phyloP scores from a whole-genome alignment of 2,113 vertebrate species.

The Hiodon alosoides region DNA sequence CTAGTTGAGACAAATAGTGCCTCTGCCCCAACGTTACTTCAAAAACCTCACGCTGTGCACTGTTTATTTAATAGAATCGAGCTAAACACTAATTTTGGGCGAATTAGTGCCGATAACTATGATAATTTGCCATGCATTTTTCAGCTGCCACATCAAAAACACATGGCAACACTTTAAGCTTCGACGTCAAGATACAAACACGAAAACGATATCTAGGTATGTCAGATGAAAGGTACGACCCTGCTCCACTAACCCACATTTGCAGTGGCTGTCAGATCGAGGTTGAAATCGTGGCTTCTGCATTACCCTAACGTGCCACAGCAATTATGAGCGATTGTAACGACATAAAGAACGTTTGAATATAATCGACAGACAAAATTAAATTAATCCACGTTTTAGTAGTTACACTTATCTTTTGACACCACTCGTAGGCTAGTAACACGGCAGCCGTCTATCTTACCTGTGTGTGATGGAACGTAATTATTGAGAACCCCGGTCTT shows the following conservation, averaged over 20 bases:
- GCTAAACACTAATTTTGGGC: too few relatives aligned
- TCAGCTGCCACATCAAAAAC: background rate
- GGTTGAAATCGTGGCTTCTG: background rate
- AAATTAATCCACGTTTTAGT: background rate
- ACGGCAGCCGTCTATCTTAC: background rate
- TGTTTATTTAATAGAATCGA: too few relatives aligned
- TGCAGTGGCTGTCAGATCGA: conserved; percentile 33
- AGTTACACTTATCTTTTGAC: background rate
- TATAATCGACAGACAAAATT: background rate
- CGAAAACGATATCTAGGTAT: background rate
- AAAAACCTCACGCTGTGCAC: too few relatives aligned
- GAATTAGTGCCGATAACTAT: too few relatives aligned
- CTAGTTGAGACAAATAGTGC: too few relatives aligned
- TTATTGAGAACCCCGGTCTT: background rate
- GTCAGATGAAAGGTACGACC: background rate
- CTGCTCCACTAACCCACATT: conserved; percentile 52
- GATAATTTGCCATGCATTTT: too few relatives aligned
- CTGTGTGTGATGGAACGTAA: conserved; percentile 10
- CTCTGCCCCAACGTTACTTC: too few relatives aligned
- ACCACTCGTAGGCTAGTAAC: background rate
- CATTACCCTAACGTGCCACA: background rate
- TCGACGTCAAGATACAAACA: conserved; percentile 7
- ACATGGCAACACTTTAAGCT: background rate
- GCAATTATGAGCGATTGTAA: background rate
- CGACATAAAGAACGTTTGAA: background rate